Base-by-base conservation (phyloP, 2,797 vertebrate species). In the Coracias cyanogaster region DNA sequence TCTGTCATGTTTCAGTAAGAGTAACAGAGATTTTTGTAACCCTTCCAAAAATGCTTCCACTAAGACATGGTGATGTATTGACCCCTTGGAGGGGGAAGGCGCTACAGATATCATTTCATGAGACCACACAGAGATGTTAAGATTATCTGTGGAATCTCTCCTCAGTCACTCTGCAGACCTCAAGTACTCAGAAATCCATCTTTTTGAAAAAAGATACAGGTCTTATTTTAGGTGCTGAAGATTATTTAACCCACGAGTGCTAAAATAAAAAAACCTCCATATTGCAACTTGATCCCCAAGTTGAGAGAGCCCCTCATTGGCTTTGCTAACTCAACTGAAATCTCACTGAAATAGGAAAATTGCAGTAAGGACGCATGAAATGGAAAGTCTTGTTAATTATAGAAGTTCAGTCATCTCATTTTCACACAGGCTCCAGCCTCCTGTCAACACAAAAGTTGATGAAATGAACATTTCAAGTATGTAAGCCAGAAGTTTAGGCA, bases 291-390 rank as follows among this genome's bases (percentile, higher is more conserved):
- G 93, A 74, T 79, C 43, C 41, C 12, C 58, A 80, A 49, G 52
- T 29, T 12, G 9, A 82, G 26, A 41, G 52, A 85, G 21, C 29
- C 29, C 74, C 52, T 84, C 3, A 2, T 25, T 77, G 60, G 52
- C 65, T 94, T 91, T 80, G 7, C n/a, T 93, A 87, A 49, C 61
- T 89, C 46, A 29, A 86, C 48, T 43, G 61, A 91, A 92, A 77
- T 37, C 51, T 37, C 62, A 28, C 67, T 81, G 77, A 84, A 92
- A 86, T 82, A 55, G 33, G 83, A 77, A 84, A 90, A 46, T 51
- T 70, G 43, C 39, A 71, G 39, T 10, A 86, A 69, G 49, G 60
- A 73, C 0, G 0, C 0, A 1, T 72, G 80, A 83, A 91, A 86
- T 3, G 15, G 77, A 64, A 65, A 86, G 71, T 11, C 21, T 31